phyloP scores from a whole-genome alignment of 1,140 invertebrate species.

The Penaeus chinensis region DNA sequence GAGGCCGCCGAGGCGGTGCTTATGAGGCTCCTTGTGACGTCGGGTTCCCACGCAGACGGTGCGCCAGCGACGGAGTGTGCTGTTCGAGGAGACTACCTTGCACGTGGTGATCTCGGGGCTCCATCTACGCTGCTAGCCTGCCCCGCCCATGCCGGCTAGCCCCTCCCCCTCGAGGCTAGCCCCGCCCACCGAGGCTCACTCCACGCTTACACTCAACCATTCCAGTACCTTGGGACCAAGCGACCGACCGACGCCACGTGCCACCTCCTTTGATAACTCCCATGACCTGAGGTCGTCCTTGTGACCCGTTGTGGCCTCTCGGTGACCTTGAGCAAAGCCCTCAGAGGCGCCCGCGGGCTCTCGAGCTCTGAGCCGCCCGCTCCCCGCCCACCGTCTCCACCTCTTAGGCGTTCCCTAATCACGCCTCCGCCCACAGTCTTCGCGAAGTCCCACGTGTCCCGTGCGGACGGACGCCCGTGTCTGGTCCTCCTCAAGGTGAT shows the following conservation, averaged over 20 bases:
- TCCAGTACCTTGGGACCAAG: conserved; percentile 57
- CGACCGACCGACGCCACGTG: conserved; percentile 34
- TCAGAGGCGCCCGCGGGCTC: conserved; percentile 10
- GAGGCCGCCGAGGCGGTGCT: neutral
- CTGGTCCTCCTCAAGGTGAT: conserved; percentile 57
- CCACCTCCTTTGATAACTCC: conserved; percentile 39
- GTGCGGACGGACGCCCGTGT: conserved; percentile 41
- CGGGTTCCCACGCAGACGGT: conserved; percentile 58
- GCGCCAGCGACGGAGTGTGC: conserved; percentile 57
- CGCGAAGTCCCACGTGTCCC: conserved; percentile 26
- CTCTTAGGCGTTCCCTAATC: neutral
- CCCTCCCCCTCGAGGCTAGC: conserved; percentile 67
- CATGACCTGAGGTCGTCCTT: conserved; percentile 40
- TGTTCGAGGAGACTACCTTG: conserved; percentile 61
- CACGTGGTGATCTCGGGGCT: conserved; percentile 62
- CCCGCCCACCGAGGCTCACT: conserved; percentile 58
- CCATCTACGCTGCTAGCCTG: conserved; percentile 62
- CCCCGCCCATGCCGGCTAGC: too few relatives aligned
- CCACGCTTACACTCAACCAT: conserved; percentile 47
- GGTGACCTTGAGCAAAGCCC: neutral
- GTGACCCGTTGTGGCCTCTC: too few relatives aligned
- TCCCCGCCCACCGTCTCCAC: neutral
- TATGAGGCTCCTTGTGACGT: conserved; percentile 31
- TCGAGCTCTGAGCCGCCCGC: conserved; percentile 3
- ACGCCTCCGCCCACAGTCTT: conserved; percentile 33